Evolutionary conservation across 2,797 vertebrate species (phyloP).

Genomic region (Tangara arthus): DNA sequence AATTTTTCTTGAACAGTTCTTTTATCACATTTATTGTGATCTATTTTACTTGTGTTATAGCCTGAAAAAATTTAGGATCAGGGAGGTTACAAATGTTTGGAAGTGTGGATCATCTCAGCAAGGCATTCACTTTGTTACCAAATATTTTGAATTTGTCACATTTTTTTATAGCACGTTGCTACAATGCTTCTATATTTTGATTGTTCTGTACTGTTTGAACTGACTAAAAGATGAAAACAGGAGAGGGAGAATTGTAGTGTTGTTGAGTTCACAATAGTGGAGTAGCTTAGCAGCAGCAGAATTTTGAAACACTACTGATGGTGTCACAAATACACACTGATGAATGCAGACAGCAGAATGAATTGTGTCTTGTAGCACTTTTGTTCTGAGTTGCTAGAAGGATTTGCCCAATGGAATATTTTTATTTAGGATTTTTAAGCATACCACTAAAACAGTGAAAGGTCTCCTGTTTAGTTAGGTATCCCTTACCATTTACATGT

Average conservation of each 20-base stretch:
- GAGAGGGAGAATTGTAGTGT: not conserved
- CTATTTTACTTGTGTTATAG: constrained; percentile 5
- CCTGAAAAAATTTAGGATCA: constrained; percentile 3
- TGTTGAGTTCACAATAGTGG: not conserved
- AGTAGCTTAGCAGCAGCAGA: not conserved
- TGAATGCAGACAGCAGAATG: not conserved
- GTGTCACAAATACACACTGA: not conserved
- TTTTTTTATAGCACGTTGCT: not conserved
- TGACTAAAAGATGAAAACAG: not conserved
- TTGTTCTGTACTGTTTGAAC: not conserved
- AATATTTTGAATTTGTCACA: not conserved
- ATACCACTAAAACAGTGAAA: not conserved
- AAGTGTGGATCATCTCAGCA: not conserved
- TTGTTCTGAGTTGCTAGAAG: not conserved
- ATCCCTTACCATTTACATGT: not conserved
- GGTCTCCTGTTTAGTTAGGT: not conserved
- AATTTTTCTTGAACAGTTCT: constrained; percentile 61
- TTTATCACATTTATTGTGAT: not conserved
- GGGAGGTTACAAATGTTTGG: not conserved
- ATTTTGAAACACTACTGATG: not conserved
- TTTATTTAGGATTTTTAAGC: not conserved
- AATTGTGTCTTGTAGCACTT: not conserved
- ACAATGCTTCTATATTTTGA: not conserved
- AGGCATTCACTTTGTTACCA: not conserved
- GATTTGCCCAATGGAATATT: not conserved